Conservation (phyloP, 2,797 vertebrate genomes). For the Oophaga sylvatica region DNA sequence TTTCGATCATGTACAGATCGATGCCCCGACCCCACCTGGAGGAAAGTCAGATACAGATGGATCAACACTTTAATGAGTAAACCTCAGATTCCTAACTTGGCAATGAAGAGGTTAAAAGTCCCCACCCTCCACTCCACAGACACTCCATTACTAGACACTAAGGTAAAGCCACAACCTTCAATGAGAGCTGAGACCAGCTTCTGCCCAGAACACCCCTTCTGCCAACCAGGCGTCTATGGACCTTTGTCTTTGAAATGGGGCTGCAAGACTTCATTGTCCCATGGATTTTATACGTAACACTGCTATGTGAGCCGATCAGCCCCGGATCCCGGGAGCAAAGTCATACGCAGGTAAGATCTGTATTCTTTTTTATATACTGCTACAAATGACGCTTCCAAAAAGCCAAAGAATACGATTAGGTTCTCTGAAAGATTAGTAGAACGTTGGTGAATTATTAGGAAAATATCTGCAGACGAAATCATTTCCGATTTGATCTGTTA, state of each 20-base stretch:
- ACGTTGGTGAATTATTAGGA: background rate
- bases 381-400: background rate
- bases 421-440: background rate
- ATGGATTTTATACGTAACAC: constrained; percentile 5
- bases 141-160: constrained; percentile 34
- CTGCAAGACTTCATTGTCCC: background rate
- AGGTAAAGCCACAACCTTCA: constrained; percentile 34
- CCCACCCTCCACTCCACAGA: constrained; percentile 43
- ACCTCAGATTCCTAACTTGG: constrained; percentile 24
- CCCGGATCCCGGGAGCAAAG: background rate
- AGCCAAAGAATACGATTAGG: background rate
- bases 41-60: background rate
- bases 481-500: no score
- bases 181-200: background rate
- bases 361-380: background rate
- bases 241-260: constrained; percentile 46
- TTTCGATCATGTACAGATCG: background rate
- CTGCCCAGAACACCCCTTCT: background rate
- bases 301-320: background rate
- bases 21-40: constrained; percentile 18
- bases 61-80: constrained; percentile 12
- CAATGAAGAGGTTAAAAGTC: constrained; percentile 31
- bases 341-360: constrained; percentile 34
- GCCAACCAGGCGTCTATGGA: constrained; percentile 17
- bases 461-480: no score